Evolutionary conservation across 2,113 vertebrate genomes (phyloP).

Genomic region (Tachycineta bicolor): DNA sequence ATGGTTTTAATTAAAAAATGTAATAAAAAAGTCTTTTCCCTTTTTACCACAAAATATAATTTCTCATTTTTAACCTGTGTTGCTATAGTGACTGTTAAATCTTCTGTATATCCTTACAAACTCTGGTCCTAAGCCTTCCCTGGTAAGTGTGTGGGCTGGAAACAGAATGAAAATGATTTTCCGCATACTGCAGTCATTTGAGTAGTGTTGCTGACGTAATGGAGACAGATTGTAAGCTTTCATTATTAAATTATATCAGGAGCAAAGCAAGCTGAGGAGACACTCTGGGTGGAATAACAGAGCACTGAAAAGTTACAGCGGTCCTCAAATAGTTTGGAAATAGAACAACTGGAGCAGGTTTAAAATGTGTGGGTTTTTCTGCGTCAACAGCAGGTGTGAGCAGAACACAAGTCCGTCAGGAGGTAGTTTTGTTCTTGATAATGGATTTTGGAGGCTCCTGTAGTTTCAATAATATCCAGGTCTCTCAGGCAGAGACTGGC

Average conservation of each 20-base stretch:
- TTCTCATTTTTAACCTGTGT: background rate
- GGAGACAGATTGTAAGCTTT: background rate
- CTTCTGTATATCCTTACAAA: background rate
- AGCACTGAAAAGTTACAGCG: fast-evolving
- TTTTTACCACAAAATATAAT: background rate
- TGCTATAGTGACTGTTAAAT: slow-evolving; percentile 7
- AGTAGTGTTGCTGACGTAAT: background rate
- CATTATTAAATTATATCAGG: background rate
- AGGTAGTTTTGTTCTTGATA: background rate
- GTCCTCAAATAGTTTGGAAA: background rate
- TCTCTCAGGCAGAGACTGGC: background rate
- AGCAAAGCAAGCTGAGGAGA: background rate
- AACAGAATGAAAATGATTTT: background rate
- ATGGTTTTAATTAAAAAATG: background rate
- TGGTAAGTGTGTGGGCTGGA: background rate
- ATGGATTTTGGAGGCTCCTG: background rate
- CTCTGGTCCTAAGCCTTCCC: background rate
- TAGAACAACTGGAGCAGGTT: background rate
- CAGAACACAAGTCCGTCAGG: background rate
- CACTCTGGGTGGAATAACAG: background rate
- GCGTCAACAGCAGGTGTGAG: background rate
- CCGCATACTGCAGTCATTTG: background rate
- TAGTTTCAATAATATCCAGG: background rate
- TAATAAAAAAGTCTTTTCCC: background rate
- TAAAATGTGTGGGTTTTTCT: background rate